Percentiles rank a stretch among this genome's conserved stretches.
Evolutionary conservation across 1,140 invertebrate species (phyloP).

Genomic region (Forficula auricularia): DNA sequence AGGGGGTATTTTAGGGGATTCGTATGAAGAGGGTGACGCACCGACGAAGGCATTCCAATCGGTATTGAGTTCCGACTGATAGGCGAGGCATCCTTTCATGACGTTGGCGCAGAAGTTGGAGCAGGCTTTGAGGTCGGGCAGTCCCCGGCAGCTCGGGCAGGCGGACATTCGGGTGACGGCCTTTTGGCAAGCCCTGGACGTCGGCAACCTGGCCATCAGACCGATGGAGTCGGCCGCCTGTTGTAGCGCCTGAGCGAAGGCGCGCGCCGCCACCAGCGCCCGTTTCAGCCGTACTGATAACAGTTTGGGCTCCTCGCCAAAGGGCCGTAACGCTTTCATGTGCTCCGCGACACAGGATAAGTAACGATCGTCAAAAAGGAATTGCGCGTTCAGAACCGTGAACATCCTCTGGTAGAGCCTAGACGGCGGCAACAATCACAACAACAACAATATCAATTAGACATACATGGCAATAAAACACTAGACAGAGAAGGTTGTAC

Average conservation of each 20-base stretch:
- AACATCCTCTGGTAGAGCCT: slow-evolving; percentile 93
- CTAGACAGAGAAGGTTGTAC: too few relatives aligned
- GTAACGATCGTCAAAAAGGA: slow-evolving; percentile 69
- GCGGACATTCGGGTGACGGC: slow-evolving; percentile 69
- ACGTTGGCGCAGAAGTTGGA: slow-evolving; percentile 76
- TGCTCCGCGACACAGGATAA: slow-evolving; percentile 70
- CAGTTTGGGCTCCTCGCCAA: slow-evolving; percentile 84
- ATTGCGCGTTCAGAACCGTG: slow-evolving; percentile 78
- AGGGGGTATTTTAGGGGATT: too few relatives aligned
- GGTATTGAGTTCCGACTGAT: slow-evolving; percentile 62
- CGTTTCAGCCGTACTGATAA: slow-evolving; percentile 72
- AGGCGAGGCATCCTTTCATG: slow-evolving; percentile 72
- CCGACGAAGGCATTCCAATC: slow-evolving; percentile 86
- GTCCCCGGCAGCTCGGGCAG: slow-evolving; percentile 67
- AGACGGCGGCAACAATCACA: background rate
- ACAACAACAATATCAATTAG: too few relatives aligned
- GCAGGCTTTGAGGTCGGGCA: slow-evolving; percentile 54
- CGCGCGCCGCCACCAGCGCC: slow-evolving; percentile 83
- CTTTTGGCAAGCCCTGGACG: slow-evolving; percentile 50
- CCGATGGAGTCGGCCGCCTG: slow-evolving; percentile 67
- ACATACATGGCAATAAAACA: too few relatives aligned
- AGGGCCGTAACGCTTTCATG: slow-evolving; percentile 84
- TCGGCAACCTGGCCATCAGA: slow-evolving; percentile 58
- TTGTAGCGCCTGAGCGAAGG: slow-evolving; percentile 74
- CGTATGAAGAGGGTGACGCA: too few relatives aligned